Evolutionary conservation across 2,888 invertebrate genomes (phyloP).

Genomic region (Thyatira batis): DNA sequence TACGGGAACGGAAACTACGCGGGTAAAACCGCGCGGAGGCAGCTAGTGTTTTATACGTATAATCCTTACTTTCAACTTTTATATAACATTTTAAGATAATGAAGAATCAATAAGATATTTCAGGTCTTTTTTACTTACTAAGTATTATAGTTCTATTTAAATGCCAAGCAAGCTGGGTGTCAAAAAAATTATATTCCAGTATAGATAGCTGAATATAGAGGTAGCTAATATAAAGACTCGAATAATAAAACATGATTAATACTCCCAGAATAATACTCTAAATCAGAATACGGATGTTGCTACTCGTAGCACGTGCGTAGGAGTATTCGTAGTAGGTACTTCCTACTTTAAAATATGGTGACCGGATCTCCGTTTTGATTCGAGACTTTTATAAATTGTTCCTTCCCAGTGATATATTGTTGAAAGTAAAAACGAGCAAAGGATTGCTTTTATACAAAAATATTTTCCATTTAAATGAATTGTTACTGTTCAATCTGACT

Average conservation of each 20-base stretch:
- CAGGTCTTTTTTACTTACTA: too few relatives aligned
- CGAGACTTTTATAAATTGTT: slow-evolving; percentile 53
- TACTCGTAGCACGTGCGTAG: slow-evolving; percentile 23
- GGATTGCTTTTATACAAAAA: slow-evolving; percentile 39
- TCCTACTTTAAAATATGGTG: slow-evolving; percentile 30
- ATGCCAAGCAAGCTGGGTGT: too few relatives aligned
- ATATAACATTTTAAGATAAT: too few relatives aligned
- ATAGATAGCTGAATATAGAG: too few relatives aligned
- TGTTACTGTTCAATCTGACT: neutral
- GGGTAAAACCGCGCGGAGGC: too few relatives aligned
- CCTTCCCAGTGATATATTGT: slow-evolving; percentile 48
- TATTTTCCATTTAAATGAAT: slow-evolving; percentile 23
- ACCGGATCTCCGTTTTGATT: slow-evolving; percentile 48
- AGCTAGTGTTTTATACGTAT: too few relatives aligned
- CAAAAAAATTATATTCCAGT: too few relatives aligned
- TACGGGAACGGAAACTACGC: too few relatives aligned
- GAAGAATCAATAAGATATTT: too few relatives aligned
- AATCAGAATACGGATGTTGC: slow-evolving; percentile 26
- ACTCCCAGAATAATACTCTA: slow-evolving; percentile 25
- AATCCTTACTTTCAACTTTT: too few relatives aligned
- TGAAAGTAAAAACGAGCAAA: slow-evolving; percentile 35
- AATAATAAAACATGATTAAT: slow-evolving; percentile 11
- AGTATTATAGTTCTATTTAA: too few relatives aligned
- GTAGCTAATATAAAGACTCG: slow-evolving; percentile 2
- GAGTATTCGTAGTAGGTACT: neutral